Percentiles rank a stretch among this genome's conserved stretches.
Conservation (phyloP, 2,797 vertebrate species). For the Pipistrellus pygmaeus region DNA sequence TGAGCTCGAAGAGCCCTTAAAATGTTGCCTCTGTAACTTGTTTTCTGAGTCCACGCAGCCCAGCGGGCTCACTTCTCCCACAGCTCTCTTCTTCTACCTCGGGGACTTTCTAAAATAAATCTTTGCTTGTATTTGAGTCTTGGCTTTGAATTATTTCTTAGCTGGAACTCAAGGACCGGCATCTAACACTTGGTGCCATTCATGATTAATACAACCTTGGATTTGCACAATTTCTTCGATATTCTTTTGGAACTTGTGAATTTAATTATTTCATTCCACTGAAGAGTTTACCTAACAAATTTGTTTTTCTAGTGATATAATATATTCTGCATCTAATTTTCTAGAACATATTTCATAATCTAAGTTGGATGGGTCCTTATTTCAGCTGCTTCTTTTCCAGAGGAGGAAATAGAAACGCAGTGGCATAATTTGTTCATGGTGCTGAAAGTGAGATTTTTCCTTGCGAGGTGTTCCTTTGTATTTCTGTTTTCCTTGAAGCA, state of each 20-base stretch:
- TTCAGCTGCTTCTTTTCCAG: background rate
- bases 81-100: background rate
- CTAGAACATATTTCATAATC: background rate
- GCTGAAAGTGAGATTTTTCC: background rate
- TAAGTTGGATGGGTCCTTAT: background rate
- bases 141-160: background rate
- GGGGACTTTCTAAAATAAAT: background rate
- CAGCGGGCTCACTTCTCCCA: no score
- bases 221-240: background rate
- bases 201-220: background rate
- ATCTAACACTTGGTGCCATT: no score
- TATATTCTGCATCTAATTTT: conserved; percentile 27
- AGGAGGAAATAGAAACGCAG: background rate
- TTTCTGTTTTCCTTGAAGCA: background rate
- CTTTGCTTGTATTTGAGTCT: background rate
- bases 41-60: background rate
- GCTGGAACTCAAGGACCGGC: background rate
- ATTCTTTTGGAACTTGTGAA: background rate
- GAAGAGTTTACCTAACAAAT: background rate
- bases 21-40: background rate
- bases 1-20: background rate
- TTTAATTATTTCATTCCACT: background rate
- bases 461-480: background rate
- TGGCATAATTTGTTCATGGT: background rate
- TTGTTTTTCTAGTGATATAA: background rate